Base-by-base conservation (phyloP, 2,113 vertebrate genomes). In the Megatriorchis doriae region DNA sequence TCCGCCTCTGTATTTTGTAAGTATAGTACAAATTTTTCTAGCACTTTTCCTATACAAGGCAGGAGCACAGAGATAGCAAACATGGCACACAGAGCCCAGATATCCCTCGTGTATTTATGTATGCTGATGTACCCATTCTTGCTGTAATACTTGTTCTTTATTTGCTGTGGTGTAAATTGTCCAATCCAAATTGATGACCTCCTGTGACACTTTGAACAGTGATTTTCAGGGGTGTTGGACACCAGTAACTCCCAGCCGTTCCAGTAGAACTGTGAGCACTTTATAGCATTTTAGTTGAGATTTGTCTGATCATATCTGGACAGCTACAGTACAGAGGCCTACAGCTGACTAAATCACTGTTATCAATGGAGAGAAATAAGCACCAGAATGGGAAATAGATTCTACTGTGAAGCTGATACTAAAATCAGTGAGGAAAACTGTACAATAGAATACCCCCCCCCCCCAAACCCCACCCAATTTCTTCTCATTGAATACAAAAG, bases 11-110 rank as follows among this genome's bases (percentile, higher is more conserved):
- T 79, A 50, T 9, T 43, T 55, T 38, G 7, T 20, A 59, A 67
- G 10, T n/a, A 40, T 29, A 70, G 22, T 21, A 61, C 7, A 67
- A 59, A 14, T 63, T 68, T 34, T 42, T 79, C 15, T 42, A 63
- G 13, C 11, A 65, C 11, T 75, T 92, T 72, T 85, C 8, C 36
- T 5, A 3, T n/a, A 38, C 0, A 0, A 68, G 23, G 20, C 20
- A 2, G 0, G 52, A 92, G 22, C 26, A 66, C 34, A 72, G 75
- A 78, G 3, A 7, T 36, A 15, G 25, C 26, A 81, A 67, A 83
- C 2, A 0, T 25, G 9, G 5, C 27, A 90, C 53, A 32, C 5
- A 61, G 23, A 59, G 26, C 29, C 27, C 55, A 47, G 18, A 20
- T 62, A 27, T 25, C 10, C 10, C 25, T 73, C 0, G 0, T 0